Percentiles rank a stretch among this genome's conserved stretches.
Conservation (phyloP, 2,113 vertebrate genomes). For the Bos taurus region DNA sequence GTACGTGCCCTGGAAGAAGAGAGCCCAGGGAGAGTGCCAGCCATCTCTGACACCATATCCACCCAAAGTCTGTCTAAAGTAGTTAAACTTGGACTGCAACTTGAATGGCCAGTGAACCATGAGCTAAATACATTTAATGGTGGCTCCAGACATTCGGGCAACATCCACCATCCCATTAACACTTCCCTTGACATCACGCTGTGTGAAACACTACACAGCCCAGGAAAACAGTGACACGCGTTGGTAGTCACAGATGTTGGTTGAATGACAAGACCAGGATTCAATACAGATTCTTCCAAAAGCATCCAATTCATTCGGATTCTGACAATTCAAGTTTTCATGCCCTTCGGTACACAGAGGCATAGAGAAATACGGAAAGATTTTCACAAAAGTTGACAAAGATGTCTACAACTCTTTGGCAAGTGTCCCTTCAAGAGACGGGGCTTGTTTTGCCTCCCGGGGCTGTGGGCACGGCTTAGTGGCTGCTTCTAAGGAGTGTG, state of each 20-base stretch:
- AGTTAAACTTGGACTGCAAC: accelerated
- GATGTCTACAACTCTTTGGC: accelerated
- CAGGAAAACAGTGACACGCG: accelerated
- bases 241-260: accelerated
- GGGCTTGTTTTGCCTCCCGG: too few species aligned
- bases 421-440: accelerated
- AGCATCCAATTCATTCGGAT: accelerated
- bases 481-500: accelerated
- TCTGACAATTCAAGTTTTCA: too few species aligned
- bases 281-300: accelerated
- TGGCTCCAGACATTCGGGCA: accelerated
- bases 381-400: too few species aligned
- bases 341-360: accelerated
- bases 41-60: accelerated
- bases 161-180: accelerated
- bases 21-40: accelerated
- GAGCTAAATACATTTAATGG: accelerated
- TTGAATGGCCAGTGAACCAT: accelerated
- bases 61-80: not conserved
- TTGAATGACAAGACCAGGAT: not conserved
- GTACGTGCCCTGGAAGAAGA: not conserved
- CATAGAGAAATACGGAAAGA: accelerated
- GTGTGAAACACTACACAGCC: not conserved
- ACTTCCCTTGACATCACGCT: accelerated
- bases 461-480: accelerated